These are phyloP conservation scores for Apistogramma diplotaenia DNA, from an alignment of 2,113 vertebrate species.

Conservation along the genomic window DNA sequence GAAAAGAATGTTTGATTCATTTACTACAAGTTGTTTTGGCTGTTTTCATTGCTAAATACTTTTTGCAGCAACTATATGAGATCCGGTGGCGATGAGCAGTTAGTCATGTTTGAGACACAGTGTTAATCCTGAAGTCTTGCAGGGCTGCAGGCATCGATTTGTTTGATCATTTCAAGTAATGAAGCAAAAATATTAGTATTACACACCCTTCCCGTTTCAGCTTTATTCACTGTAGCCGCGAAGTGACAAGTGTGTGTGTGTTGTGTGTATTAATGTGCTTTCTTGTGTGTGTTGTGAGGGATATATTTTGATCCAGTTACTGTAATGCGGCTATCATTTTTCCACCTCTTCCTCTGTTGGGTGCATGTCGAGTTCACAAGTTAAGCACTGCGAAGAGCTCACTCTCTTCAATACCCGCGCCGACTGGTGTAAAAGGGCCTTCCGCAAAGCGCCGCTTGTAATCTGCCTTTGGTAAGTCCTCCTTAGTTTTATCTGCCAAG, in stretches of 20 bases:
- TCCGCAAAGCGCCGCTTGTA: slow-evolving; percentile 77
- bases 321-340: slow-evolving; percentile 71
- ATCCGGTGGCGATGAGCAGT: not conserved
- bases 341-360: slow-evolving; percentile 65
- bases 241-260: not conserved
- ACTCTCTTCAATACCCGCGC: slow-evolving; percentile 70
- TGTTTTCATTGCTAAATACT: not conserved
- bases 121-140: not conserved
- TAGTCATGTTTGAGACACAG: not conserved
- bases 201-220: not conserved
- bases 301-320: slow-evolving; percentile 67
- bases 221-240: slow-evolving; percentile 3
- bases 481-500: slow-evolving; percentile 81
- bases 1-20: not conserved
- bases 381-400: slow-evolving; percentile 76
- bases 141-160: not conserved
- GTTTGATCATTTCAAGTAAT: not conserved
- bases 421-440: slow-evolving; percentile 74
- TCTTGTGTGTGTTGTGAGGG: slow-evolving; percentile 34
- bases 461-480: slow-evolving; percentile 81
- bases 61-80: not conserved
- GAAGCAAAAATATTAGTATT: not conserved
- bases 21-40: not conserved
- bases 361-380: slow-evolving; percentile 73
- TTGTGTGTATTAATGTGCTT: slow-evolving; percentile 7